Base-by-base conservation (phyloP, 2,797 vertebrate genomes). In the Acipenser ruthenus region DNA sequence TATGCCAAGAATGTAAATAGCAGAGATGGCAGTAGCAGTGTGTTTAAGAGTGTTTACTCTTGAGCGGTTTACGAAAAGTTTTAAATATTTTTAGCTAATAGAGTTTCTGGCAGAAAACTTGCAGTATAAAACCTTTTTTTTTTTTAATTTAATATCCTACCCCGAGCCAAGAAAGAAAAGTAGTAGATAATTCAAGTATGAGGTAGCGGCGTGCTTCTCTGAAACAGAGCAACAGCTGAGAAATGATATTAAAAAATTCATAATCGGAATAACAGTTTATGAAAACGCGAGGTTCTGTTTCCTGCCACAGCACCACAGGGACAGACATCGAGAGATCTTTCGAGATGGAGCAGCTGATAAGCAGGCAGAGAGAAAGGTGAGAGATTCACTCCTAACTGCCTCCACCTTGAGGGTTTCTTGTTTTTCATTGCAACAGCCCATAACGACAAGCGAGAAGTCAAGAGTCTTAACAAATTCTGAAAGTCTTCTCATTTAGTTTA, bases 361-460 rank as follows among this genome's bases (percentile, higher is more conserved):
- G 63, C 59, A 62, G 64, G 80, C 84, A 80, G 84, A n/a, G 8
- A 79, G 71, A 48, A 66, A 75, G 74, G 70, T 71, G 53, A 73
- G 73, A 78, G 82, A 86, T 81, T 82, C 81, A 79, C 73, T 64
- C 71, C 63, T 71, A 77, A 70, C 60, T 67, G 68, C 68, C 67
- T 60, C 56, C 7, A 51, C 50, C 50, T 68, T 72, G 77, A 72
- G 60, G 72, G 74, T 70, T 75, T 70, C 69, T 62, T 70, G 74
- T 80, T 85, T 85, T 74, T 83, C 82, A 71, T 79, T 71, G 60
- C 11, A n/a, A 7, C 52, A 55, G n/a, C 9, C 52, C 52, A 37
- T 37, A 37, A 37, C 23, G 23, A 37, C 23, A 37, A 4, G 4
- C 23, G 23, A 37, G 23, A 37, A 4, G 23, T 37, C 23, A 4